Conservation (phyloP, 1,140 invertebrate genomes). For the Cherax destructor region DNA sequence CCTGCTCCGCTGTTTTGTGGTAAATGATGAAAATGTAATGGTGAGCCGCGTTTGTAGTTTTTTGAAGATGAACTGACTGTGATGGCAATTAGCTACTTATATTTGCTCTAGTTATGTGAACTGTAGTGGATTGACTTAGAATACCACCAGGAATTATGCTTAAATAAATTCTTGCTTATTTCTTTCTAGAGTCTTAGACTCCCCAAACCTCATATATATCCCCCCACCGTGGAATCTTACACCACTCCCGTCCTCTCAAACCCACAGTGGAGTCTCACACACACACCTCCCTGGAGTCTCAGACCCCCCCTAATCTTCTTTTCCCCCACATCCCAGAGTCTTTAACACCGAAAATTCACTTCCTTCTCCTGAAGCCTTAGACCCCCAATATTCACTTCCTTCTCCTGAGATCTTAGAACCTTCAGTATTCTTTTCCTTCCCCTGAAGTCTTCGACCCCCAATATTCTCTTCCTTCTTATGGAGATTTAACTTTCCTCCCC, state of each 20-base stretch:
- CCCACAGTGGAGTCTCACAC: background rate
- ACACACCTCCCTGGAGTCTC: background rate
- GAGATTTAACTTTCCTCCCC: too few species aligned
- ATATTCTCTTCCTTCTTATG: too few species aligned
- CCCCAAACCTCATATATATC: background rate
- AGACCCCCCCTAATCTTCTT: too few species aligned
- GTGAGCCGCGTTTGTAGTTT: background rate
- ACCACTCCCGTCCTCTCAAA: background rate
- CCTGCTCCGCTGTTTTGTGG: background rate
- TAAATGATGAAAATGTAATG: constrained; percentile 27
- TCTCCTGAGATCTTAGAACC: too few species aligned
- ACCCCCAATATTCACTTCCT: too few species aligned
- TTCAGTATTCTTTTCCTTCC: too few species aligned
- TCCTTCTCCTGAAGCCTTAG: too few species aligned
- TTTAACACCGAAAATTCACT: too few species aligned
- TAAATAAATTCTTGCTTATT: background rate
- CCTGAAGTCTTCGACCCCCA: too few species aligned
- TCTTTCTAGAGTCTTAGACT: background rate
- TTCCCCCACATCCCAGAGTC: too few species aligned
- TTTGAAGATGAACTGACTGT: constrained; percentile 31
- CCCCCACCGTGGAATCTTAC: background rate
- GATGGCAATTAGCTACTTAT: constrained; percentile 39
- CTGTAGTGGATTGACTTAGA: background rate
- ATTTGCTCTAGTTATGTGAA: constrained; percentile 25
- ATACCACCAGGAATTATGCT: background rate